Base-by-base conservation (phyloP, 2,797 vertebrate genomes). In the Tympanoctomys barrerae region DNA sequence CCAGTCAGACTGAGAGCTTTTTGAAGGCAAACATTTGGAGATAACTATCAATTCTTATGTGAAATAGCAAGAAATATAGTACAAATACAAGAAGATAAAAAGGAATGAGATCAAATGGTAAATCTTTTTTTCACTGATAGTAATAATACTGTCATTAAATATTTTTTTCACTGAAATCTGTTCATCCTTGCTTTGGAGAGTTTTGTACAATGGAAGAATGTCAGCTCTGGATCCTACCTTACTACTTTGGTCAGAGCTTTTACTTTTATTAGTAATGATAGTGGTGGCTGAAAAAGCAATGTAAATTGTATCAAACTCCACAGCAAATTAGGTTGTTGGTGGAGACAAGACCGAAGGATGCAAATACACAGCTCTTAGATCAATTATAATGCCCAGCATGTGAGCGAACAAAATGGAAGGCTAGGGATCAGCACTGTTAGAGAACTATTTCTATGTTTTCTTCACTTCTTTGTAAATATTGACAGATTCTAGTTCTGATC, bases 211-310 rank as follows among this genome's bases (percentile, higher is more conserved):
- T 61, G 80, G 66, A 73, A 77, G 54, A 64, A 87, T 64, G 39
- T 42, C 82, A 71, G 90, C 52, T 91, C 21, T 94, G 61, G 16
- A n/a, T 86, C 91, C 61, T 84, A 64, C 8, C 36, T 57, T 33
- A 31, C 13, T 7, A 84, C 52, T 80, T 92, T 73, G 36, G 22
- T n/a, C 64, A 31, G 66, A 64, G 9, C n/a, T 64, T 90, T 80
- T 81, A 91, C 91, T 93, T 95, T 86, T 77, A 81, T 70, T 81
- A n/a, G 6, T 49, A 91, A 70, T 89, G 18, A 85, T 81, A 73
- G n/a, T 54, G 28, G 61, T 54, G 33, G 79, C 49, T 81, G 28
- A 79, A 46, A 13, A 70, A 1, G 42, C 9, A 70, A 64, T 77
- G 19, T 68, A 19, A 68, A 19, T 39, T 87, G 4, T 7, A 68